Evolutionary conservation across 1,140 invertebrate genomes (phyloP).

Genomic region (Zaprionus davidi): DNA sequence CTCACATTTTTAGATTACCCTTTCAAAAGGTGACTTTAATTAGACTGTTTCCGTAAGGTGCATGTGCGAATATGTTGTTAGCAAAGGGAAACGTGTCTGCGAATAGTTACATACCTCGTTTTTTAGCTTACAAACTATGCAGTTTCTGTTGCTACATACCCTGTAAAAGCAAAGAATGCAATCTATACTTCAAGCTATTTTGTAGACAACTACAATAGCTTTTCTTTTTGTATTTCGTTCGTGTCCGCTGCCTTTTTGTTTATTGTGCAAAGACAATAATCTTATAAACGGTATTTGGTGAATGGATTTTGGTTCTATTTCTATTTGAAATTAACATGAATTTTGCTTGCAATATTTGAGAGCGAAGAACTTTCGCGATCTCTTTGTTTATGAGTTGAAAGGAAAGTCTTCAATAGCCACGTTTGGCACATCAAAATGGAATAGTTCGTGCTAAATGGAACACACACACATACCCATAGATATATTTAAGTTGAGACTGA

Average conservation of each 20-base stretch:
- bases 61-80: slow-evolving; percentile 15
- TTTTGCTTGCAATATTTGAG: slow-evolving; percentile 45
- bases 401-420: slow-evolving; percentile 52
- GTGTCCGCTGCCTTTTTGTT: not conserved
- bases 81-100: slow-evolving; percentile 38
- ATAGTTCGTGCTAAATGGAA: not conserved
- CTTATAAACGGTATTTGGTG: not conserved
- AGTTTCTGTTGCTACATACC: not conserved
- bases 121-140: slow-evolving; percentile 28
- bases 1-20: slow-evolving; percentile 38
- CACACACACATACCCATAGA: not conserved
- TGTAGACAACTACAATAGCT: too few relatives aligned
- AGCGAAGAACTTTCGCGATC: slow-evolving; percentile 14
- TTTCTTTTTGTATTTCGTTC: not conserved
- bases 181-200: too few relatives aligned
- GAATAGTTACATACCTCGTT: slow-evolving; percentile 44
- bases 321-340: slow-evolving; percentile 49
- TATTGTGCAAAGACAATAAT: not conserved
- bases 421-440: slow-evolving; percentile 20
- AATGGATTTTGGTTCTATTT: not conserved
- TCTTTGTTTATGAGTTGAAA: slow-evolving; percentile 33
- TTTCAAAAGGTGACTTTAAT: slow-evolving; percentile 77
- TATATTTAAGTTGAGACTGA: not conserved
- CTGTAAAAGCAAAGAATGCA: not conserved
- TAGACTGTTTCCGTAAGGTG: slow-evolving; percentile 61